Evolutionary conservation across 2,888 invertebrate species (phyloP).

Genomic region (Drosophila formosana): DNA sequence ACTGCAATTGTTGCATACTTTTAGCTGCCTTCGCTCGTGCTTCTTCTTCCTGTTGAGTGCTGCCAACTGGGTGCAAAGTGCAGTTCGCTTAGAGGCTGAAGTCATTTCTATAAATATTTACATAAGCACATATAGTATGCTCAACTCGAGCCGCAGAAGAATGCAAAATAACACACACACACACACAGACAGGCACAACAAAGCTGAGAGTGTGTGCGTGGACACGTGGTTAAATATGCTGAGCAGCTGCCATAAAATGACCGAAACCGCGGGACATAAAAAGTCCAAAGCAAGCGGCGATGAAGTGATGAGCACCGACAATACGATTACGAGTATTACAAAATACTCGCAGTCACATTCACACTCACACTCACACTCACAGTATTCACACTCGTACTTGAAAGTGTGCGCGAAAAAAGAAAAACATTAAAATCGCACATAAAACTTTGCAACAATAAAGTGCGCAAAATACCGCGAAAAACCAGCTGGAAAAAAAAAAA

Average conservation of each 20-base stretch:
- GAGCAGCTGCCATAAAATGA: constrained; percentile 52
- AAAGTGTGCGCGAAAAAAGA: background rate
- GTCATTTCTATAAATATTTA: constrained; percentile 70
- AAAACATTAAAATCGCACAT: constrained; percentile 58
- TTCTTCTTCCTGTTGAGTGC: constrained; percentile 30
- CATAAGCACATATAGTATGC: background rate
- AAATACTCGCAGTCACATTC: constrained; percentile 20
- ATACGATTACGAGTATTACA: constrained; percentile 48
- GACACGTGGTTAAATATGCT: constrained; percentile 45
- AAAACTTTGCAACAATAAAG: constrained; percentile 64
- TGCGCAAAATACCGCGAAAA: constrained; percentile 48
- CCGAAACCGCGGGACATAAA: constrained; percentile 52
- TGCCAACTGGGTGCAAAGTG: constrained; percentile 33
- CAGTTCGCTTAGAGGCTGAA: constrained; percentile 34
- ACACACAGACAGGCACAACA: background rate
- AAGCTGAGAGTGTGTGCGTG: constrained; percentile 6
- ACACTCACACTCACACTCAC: too few relatives aligned
- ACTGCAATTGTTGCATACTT: constrained; percentile 32
- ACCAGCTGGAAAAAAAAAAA: constrained; percentile 1
- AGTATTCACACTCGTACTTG: background rate
- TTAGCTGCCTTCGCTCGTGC: background rate
- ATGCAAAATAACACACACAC: constrained; percentile 45
- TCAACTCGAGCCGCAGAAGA: constrained; percentile 36
- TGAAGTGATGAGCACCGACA: constrained; percentile 41
- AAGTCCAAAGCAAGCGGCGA: constrained; percentile 34